phyloP scores from a whole-genome alignment of 1,140 invertebrate species.

The Lepidotrigona ventralis region DNA sequence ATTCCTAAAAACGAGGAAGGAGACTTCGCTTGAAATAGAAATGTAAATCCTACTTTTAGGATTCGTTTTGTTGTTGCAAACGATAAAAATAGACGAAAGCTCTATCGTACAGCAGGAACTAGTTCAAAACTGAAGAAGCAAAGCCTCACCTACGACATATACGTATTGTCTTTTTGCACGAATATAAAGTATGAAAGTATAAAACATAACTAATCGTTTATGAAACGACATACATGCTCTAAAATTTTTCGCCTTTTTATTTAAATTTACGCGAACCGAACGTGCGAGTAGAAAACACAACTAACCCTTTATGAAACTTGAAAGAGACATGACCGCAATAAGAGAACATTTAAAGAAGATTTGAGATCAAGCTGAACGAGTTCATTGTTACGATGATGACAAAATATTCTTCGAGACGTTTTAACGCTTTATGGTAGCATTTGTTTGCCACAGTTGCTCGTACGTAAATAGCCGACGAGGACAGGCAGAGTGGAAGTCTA shows the following conservation, averaged over 20 bases:
- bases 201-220: no score
- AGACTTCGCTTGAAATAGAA: neutral
- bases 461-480: neutral
- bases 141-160: neutral
- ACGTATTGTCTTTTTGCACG: neutral
- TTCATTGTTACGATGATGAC: no score
- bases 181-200: no score
- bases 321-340: neutral
- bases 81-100: no score
- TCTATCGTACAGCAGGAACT: neutral
- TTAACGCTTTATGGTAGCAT: neutral
- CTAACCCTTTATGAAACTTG: neutral
- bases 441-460: conserved; percentile 21
- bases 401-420: neutral
- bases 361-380: neutral
- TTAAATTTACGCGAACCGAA: neutral
- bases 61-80: neutral
- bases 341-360: neutral
- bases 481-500: conserved; percentile 17
- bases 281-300: neutral
- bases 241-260: no score
- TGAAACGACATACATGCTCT: neutral
- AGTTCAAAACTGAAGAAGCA: neutral
- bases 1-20: neutral
- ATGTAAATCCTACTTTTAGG: neutral